Base-by-base conservation (phyloP, 1,140 invertebrate species). In the Neodiprion virginianus region DNA sequence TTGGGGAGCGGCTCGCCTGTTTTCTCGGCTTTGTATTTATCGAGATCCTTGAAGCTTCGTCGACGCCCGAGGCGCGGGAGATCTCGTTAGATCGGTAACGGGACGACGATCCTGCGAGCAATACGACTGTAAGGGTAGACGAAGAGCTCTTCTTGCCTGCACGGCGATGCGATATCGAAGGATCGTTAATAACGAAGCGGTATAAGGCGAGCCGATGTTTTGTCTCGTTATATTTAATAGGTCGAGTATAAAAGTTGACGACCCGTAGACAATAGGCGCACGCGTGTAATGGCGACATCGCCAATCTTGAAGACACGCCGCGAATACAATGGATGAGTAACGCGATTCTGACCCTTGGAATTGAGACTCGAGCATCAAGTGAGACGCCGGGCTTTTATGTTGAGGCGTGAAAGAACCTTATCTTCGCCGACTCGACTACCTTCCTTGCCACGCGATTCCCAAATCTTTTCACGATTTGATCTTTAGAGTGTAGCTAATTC, bases 181-280 rank as follows among this genome's bases (percentile, higher is more conserved):
- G 53, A 17, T 61, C 53, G 53, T 61, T 61, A 61, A 61, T 61
- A 61, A 61, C 8, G n/a, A 61, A 61, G 5, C 28, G 28, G 53
- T 8, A 14, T 61, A 61, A 12, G 28, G 53, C n/a, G 53, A 61
- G 53, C 53, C 53, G n/a, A 61, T 61, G 53, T 61, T 61, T 61
- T 61, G 53, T 61, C 53, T 61, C 53, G 53, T 61, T 61, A 61
- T 61, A 61, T 61, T 17, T 61, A 61, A 61, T 61, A 8, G 53
- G 3, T 17, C n/a, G 11, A 14, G 53, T 17, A 17, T 61, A 61
- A 61, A 61, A 61, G 11, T 61, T 61, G 53, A 61, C 53, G 53
- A 61, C 7, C 53, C 11, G 53, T 14, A 61, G 53, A 61, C 53
- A 61, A 61, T 61, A 17, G 53, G 4, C 53, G 8, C 53, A 17